These are phyloP conservation scores for Coregonus sp. DNA, from an alignment of 2,797 vertebrate genomes.

Conservation along the genomic window DNA sequence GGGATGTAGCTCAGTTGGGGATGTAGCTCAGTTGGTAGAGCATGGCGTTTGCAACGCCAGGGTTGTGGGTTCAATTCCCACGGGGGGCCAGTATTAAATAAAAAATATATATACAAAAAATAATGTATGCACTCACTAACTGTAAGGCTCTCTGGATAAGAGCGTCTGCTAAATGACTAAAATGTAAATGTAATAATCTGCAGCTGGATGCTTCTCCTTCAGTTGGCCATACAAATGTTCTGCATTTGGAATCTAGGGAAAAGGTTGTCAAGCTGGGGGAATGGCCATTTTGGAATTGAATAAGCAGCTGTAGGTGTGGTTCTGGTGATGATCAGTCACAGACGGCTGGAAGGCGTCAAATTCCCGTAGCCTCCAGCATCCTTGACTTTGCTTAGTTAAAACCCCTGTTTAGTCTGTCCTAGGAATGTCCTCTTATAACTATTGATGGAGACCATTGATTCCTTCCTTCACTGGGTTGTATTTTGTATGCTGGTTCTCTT, in stretches of 20 bases:
- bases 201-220: constrained; percentile 24
- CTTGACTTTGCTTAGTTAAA: constrained; percentile 27
- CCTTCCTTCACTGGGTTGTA: background rate
- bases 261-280: constrained; percentile 65
- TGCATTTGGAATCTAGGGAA: constrained; percentile 74
- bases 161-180: too few relatives aligned
- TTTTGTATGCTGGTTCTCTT: background rate
- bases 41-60: too few relatives aligned
- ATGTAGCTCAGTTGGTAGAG: too few relatives aligned
- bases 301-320: constrained; percentile 62
- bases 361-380: background rate
- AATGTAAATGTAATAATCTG: too few relatives aligned
- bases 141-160: too few relatives aligned
- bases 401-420: constrained; percentile 3
- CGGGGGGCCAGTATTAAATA: too few relatives aligned
- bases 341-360: constrained; percentile 1
- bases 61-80: too few relatives aligned
- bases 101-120: too few relatives aligned
- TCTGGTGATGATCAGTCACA: constrained; percentile 30
- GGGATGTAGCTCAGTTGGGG: too few relatives aligned
- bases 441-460: background rate
- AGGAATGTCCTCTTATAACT: constrained; percentile 4
- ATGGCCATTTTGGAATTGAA: constrained; percentile 60
- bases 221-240: constrained; percentile 72
- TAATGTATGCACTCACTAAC: too few relatives aligned